These are phyloP conservation scores for Diabrotica balteata DNA, from an alignment of 2,888 invertebrate species.

Conservation along the genomic window DNA sequence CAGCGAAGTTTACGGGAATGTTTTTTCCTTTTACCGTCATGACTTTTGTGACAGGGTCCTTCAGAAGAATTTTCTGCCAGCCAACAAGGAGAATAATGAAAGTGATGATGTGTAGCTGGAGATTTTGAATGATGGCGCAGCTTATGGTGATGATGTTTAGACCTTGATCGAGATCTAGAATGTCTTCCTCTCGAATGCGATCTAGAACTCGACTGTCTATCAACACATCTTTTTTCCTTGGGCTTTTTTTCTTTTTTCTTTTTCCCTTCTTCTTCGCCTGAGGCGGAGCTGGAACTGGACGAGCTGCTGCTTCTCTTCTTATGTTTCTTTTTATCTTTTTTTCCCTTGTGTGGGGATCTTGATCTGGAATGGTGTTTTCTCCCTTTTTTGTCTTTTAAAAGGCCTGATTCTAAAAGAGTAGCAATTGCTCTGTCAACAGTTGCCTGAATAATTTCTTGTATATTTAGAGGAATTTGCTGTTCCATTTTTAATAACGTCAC, in stretches of 20 bases:
- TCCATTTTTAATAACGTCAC: neutral
- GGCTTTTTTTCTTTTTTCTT: neutral
- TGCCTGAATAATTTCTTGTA: conserved; percentile 14
- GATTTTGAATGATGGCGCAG: neutral
- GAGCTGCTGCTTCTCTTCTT: conserved; percentile 4
- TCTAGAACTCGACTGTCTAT: neutral
- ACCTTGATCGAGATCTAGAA: neutral
- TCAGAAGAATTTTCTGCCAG: neutral
- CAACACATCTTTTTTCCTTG: neutral
- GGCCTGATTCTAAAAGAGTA: conserved; percentile 9
- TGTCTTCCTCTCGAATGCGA: neutral
- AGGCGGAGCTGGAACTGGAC: conserved; percentile 10
- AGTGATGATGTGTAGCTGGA: conserved; percentile 2
- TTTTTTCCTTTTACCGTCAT: neutral
- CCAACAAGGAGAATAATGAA: conserved; percentile 2
- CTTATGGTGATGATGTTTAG: conserved; percentile 1
- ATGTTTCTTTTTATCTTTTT: conserved; percentile 4
- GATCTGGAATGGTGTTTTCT: conserved; percentile 9
- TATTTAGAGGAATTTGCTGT: conserved; percentile 6
- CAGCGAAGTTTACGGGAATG: conserved; percentile 5
- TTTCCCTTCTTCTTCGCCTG: conserved; percentile 3
- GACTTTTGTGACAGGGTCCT: neutral
- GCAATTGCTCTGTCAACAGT: conserved; percentile 18
- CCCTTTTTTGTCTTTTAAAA: neutral
- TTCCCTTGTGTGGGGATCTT: conserved; percentile 1